Base-by-base conservation (phyloP, 2,888 invertebrate species). In the Parasteatoda lunata region DNA sequence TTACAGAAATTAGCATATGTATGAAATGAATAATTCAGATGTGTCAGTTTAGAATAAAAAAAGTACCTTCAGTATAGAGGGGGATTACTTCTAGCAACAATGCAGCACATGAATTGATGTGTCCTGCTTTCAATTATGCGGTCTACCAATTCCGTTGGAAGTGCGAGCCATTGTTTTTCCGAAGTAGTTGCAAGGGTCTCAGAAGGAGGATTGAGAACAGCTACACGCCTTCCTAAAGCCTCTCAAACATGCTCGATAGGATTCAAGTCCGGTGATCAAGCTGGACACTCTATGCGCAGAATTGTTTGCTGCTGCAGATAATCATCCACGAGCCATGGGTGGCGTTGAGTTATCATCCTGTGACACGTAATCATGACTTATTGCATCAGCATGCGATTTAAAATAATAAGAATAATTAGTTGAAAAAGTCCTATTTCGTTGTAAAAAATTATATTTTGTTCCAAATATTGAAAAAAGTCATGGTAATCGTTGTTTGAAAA, bases 261-360 rank as follows among this genome's bases (percentile, higher is more conserved):
- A 54, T 73, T 73, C 4, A 52, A 15, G 73, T 73, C 15, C 7
- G 15, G 15, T 13, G 73, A 73, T 52, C 76, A n/a, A 49, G 64
- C 45, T 76, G 76, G 65, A 30, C 48, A 76, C 64, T 76, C 64
- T 65, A 65, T 76, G 11, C 30, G 0, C 49, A 8, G 6, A 65
- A 30, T 76, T 45, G 7, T 65, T 59, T 65, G 13, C 76, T 76
- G 48, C 15, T 76, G 11, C 8, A 76, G 47, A 76, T 64, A 65
- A 76, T 45, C 45, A 13, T 76, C 47, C 11, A 76, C 76, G 4
- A 76, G 30, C 30, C 13, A 64, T 65, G 45, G 47, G 5, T 64
- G 4, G 9, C 9, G 4, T 45, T 5, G 47, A 45, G 0, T 64
- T 64, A 71, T 66, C 72, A 30, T 69, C 15, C 47, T 64, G 76